Percentiles rank a stretch among this genome's conserved stretches.
Conservation (phyloP, 2,888 invertebrate genomes). For the Liopterus haemorrhoidalis region DNA sequence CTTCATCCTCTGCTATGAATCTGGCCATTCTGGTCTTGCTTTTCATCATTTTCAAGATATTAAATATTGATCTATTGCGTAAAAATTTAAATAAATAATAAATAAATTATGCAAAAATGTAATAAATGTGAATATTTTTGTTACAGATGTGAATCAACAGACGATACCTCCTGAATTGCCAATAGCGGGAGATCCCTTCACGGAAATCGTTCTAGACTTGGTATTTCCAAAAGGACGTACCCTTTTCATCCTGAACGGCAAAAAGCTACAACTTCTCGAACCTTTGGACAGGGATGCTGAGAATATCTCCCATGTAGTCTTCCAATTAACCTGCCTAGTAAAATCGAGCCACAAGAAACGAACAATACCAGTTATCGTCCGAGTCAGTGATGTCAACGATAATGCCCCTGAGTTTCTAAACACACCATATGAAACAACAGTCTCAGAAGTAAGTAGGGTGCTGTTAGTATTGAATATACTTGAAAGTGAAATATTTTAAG, state of each 20-base stretch:
- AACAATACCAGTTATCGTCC: constrained; percentile 81
- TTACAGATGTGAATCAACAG: constrained; percentile 75
- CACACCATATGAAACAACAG: constrained; percentile 75
- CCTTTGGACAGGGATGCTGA: constrained; percentile 82
- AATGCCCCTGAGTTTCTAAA: constrained; percentile 80
- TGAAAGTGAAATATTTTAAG: constrained; percentile 8
- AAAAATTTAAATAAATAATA: not conserved
- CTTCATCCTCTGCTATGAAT: too few species aligned
- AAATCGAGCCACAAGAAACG: constrained; percentile 72
- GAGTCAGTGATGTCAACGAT: constrained; percentile 87
- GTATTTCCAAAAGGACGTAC: constrained; percentile 75
- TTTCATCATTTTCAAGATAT: too few species aligned
- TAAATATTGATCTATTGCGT: not conserved
- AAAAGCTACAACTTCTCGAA: constrained; percentile 68
- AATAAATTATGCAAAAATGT: constrained; percentile 2
- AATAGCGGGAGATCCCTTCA: constrained; percentile 74
- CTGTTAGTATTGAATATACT: constrained; percentile 9
- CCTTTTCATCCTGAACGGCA: constrained; percentile 75
- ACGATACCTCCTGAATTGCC: constrained; percentile 76
- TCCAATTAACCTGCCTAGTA: constrained; percentile 79
- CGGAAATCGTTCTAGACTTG: constrained; percentile 70
- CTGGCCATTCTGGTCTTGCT: too few species aligned
- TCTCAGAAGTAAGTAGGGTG: constrained; percentile 79
- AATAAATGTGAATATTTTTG: constrained; percentile 7
- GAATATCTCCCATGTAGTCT: constrained; percentile 80